phyloP scores from a whole-genome alignment of 1,140 invertebrate species.

The Heliothis virescens region DNA sequence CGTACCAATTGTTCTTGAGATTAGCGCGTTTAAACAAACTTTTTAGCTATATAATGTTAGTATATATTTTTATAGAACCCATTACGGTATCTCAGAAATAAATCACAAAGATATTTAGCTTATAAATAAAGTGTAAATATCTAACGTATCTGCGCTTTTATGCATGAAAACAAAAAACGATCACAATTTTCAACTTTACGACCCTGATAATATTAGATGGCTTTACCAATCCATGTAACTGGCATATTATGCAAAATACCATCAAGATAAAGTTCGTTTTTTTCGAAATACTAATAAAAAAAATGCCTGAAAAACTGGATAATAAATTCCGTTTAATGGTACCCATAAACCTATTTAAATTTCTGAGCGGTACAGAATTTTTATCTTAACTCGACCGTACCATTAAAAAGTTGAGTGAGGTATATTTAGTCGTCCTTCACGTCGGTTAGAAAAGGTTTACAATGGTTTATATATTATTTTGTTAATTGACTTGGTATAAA shows the following conservation, averaged over 20 bases:
- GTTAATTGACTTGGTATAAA: no score
- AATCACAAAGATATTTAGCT: background rate
- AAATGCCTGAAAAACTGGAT: constrained; percentile 12
- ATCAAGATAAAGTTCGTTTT: background rate
- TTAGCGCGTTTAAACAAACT: no score
- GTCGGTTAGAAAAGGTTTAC: no score
- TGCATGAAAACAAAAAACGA: background rate
- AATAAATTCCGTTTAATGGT: constrained; percentile 37
- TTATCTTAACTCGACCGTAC: constrained; percentile 31
- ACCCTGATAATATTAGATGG: background rate
- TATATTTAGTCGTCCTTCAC: no score
- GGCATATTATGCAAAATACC: background rate
- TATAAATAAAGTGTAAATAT: background rate
- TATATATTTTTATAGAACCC: background rate
- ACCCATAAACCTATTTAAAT: constrained; percentile 46
- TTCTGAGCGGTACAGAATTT: constrained; percentile 25
- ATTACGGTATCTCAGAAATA: background rate
- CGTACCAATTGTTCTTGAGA: no score
- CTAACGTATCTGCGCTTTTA: background rate
- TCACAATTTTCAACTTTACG: constrained; percentile 19
- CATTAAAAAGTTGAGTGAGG: constrained; percentile 27
- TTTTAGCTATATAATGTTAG: background rate
- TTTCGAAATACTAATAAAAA: constrained; percentile 14
- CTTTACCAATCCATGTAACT: background rate
- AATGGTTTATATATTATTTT: no score